Evolutionary conservation across 1,140 invertebrate genomes (phyloP).

Genomic region (Oedothorax gibbosus): DNA sequence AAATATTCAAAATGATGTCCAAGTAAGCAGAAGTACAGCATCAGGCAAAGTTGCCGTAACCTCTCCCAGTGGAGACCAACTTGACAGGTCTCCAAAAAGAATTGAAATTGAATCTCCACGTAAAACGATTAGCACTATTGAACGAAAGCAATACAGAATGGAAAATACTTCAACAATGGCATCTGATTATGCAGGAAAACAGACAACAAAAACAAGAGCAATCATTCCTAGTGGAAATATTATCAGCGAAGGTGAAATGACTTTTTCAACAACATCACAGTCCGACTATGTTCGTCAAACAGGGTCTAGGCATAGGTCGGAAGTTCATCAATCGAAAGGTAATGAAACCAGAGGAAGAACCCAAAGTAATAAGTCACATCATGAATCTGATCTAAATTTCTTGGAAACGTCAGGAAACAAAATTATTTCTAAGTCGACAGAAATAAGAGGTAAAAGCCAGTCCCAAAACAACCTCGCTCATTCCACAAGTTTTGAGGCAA

Average conservation of each 20-base stretch:
- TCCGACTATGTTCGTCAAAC: constrained; percentile 11
- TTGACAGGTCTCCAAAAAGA: not conserved
- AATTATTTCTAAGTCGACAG: not conserved
- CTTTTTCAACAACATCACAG: constrained; percentile 19
- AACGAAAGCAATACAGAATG: not conserved
- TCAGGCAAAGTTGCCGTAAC: not conserved
- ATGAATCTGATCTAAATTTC: no score
- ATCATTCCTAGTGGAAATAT: constrained; percentile 8
- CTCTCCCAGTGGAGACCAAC: no score
- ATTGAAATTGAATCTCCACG: constrained; percentile 3
- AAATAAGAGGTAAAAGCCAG: not conserved
- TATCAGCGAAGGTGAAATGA: constrained; percentile 6
- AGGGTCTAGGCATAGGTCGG: not conserved
- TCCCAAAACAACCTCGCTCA: not conserved
- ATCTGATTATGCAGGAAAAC: constrained; percentile 19
- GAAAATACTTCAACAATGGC: constrained; percentile 4
- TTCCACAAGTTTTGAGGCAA: no score
- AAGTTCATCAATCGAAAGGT: not conserved
- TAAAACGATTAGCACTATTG: not conserved
- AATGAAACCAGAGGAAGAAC: not conserved
- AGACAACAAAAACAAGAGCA: not conserved
- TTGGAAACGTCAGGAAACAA: no score
- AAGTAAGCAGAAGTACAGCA: not conserved
- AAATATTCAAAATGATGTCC: no score
- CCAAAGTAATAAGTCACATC: no score